Evolutionary conservation across 2,888 invertebrate species (phyloP).

Genomic region (Plutella xylostella): DNA sequence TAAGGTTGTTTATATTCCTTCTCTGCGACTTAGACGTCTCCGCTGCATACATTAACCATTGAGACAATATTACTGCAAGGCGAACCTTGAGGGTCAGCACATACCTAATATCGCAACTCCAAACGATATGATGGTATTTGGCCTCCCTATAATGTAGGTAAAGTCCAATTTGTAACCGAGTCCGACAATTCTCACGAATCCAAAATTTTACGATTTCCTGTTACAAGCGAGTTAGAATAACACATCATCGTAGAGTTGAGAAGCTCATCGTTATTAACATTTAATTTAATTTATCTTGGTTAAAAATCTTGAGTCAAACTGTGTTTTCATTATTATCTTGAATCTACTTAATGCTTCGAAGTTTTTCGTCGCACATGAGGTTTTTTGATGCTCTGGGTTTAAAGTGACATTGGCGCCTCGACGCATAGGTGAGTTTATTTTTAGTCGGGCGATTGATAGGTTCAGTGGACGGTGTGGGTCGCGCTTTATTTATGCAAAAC

Average conservation of each 20-base stretch:
- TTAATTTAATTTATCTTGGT: constrained; percentile 50
- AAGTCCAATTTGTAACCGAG: not conserved
- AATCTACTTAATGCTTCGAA: not conserved
- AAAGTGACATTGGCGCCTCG: not conserved
- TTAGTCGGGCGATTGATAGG: constrained; percentile 55
- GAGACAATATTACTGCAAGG: not conserved
- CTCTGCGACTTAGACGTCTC: constrained; percentile 35
- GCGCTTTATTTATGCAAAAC: constrained; percentile 65
- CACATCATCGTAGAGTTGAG: constrained; percentile 26
- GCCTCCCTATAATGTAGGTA: not conserved
- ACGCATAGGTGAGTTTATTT: constrained; percentile 39
- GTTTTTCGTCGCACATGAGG: too few species aligned
- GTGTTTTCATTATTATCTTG: not conserved
- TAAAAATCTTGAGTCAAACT: constrained; percentile 11
- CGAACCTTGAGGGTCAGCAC: not conserved
- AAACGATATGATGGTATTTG: too few species aligned
- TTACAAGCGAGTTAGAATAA: constrained; percentile 38
- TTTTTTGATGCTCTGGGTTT: too few species aligned
- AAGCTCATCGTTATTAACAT: constrained; percentile 44
- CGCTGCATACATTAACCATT: not conserved
- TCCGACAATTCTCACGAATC: constrained; percentile 48
- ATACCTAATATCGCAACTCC: not conserved
- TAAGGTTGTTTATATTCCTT: constrained; percentile 43
- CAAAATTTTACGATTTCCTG: constrained; percentile 62
- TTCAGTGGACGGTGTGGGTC: constrained; percentile 42